These are phyloP conservation scores for Sphaerodactylus townsendi DNA, from an alignment of 2,113 vertebrate species.

Conservation along the genomic window DNA sequence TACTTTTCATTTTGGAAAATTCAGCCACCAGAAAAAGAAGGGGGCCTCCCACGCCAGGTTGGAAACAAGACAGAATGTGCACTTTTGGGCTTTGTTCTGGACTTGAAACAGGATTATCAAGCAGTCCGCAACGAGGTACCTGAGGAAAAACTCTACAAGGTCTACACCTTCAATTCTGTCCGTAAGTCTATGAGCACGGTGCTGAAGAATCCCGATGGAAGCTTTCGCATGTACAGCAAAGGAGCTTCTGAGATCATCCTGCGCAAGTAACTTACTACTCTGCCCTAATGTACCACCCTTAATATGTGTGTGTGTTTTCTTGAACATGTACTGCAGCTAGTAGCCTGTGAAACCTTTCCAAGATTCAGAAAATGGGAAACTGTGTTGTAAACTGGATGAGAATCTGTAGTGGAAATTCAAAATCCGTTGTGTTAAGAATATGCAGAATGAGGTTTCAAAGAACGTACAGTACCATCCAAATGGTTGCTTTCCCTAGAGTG, in stretches of 20 bases:
- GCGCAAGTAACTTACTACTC: slow-evolving; percentile 83
- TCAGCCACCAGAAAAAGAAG: slow-evolving; percentile 93
- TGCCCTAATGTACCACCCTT: accelerated
- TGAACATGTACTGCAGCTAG: accelerated
- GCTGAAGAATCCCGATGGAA: slow-evolving; percentile 77
- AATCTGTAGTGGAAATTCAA: accelerated
- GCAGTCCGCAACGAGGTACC: slow-evolving; percentile 90
- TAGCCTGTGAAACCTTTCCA: accelerated
- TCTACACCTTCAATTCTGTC: slow-evolving; percentile 97
- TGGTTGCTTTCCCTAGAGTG: too few relatives aligned
- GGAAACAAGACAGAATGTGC: slow-evolving; percentile 97
- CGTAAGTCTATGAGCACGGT: slow-evolving; percentile 99
- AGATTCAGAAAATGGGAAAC: background rate
- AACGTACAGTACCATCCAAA: background rate
- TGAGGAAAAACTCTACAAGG: slow-evolving; percentile 93
- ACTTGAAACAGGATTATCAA: slow-evolving; percentile 92
- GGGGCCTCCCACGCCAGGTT: slow-evolving; percentile 91
- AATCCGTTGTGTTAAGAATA: background rate
- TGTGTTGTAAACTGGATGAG: background rate
- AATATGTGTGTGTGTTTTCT: background rate
- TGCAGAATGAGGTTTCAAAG: background rate
- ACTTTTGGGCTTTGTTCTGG: slow-evolving; percentile 89
- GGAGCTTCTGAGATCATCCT: slow-evolving; percentile 95
- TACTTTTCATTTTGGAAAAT: background rate
- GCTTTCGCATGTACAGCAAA: slow-evolving; percentile 98